phyloP scores from a whole-genome alignment of 1,140 invertebrate genomes.

The Papilio aristodemus region DNA sequence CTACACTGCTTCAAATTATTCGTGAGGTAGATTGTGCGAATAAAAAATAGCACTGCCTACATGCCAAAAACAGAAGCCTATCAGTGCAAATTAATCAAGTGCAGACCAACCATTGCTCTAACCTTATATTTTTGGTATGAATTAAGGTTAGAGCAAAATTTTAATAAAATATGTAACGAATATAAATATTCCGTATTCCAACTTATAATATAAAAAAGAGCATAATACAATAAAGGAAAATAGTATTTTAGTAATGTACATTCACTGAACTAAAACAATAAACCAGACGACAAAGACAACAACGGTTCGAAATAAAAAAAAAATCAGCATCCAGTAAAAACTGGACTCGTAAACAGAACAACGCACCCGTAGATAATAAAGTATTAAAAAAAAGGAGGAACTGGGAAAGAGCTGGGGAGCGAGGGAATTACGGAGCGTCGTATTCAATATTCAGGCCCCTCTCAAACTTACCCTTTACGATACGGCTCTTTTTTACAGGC shows the following conservation, averaged over 20 bases:
- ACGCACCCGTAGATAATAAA: slow-evolving; percentile 27
- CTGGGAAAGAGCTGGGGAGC: slow-evolving; percentile 1
- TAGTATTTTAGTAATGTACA: slow-evolving; percentile 14
- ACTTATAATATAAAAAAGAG: background rate
- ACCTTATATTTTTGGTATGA: too few relatives aligned
- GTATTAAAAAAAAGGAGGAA: slow-evolving; percentile 29
- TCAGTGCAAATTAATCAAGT: too few relatives aligned
- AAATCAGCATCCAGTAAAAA: slow-evolving; percentile 6
- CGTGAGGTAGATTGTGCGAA: too few relatives aligned
- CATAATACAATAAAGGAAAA: background rate
- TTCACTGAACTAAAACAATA: slow-evolving; percentile 10
- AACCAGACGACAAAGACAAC: slow-evolving; percentile 14
- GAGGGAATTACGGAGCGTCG: slow-evolving; percentile 25
- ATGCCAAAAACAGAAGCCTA: too few relatives aligned
- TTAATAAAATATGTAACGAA: too few relatives aligned
- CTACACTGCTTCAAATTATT: too few relatives aligned
- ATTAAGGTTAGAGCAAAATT: too few relatives aligned
- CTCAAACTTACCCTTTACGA: slow-evolving; percentile 45
- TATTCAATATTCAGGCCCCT: slow-evolving; percentile 39
- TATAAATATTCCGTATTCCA: background rate
- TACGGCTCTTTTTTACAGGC: slow-evolving; percentile 38
- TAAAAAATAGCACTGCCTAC: too few relatives aligned
- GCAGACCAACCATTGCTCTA: too few relatives aligned
- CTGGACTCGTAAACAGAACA: slow-evolving; percentile 18
- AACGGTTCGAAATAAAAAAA: slow-evolving; percentile 11